Percentiles rank a stretch among this genome's conserved stretches.
Evolutionary conservation across 2,888 invertebrate genomes (phyloP).

Genomic region (Odontocerum albicorne): DNA sequence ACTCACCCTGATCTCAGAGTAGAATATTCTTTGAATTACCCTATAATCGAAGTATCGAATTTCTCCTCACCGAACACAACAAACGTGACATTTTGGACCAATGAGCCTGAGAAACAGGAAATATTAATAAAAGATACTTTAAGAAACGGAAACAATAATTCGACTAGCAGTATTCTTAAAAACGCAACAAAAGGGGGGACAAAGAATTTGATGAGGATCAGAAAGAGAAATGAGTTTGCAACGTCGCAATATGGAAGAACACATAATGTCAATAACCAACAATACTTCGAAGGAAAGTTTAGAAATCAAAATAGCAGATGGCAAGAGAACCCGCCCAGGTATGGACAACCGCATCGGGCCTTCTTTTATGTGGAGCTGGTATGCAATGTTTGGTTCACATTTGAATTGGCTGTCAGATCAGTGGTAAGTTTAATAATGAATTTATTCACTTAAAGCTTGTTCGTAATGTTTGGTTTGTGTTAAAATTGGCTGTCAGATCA

Average conservation of each 20-base stretch:
- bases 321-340: constrained; percentile 31
- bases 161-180: background rate
- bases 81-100: constrained; percentile 37
- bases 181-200: background rate
- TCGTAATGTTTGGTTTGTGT: no score
- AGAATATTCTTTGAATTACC: constrained; percentile 43
- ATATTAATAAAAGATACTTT: background rate
- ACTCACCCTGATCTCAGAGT: constrained; percentile 88
- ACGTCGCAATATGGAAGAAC: constrained; percentile 17
- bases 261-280: constrained; percentile 9
- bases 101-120: constrained; percentile 32
- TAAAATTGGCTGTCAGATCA: no score
- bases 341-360: constrained; percentile 66
- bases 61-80: constrained; percentile 18
- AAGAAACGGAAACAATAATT: no score
- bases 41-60: constrained; percentile 23
- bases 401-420: constrained; percentile 85
- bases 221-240: constrained; percentile 24
- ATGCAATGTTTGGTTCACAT: constrained; percentile 96
- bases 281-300: constrained; percentile 21
- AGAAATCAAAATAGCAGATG: constrained; percentile 20
- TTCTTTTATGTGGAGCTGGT: constrained; percentile 92
- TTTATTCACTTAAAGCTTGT: no score
- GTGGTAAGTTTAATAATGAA: no score
- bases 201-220: constrained; percentile 21